Conservation (phyloP, 2,113 vertebrate species). For the Dipodomys ordii region DNA sequence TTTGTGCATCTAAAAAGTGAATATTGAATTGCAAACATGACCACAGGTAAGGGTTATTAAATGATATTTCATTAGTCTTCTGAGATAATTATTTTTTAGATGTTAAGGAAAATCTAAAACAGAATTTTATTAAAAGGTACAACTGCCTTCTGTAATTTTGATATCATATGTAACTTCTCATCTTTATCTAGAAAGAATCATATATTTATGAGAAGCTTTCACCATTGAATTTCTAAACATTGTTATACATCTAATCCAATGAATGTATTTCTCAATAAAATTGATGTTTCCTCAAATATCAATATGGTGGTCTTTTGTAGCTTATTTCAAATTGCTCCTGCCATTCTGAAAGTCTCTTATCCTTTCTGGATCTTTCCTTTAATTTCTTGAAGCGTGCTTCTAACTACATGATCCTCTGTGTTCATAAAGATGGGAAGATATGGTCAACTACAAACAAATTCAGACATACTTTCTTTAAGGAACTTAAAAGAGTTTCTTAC, state of each 20-base stretch:
- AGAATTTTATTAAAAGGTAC: neutral
- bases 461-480: no score
- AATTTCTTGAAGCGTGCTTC: no score
- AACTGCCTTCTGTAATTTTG: neutral
- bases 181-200: neutral
- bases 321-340: no score
- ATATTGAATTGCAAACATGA: neutral
- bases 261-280: no score
- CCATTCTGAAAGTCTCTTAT: no score
- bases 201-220: no score
- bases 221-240: no score
- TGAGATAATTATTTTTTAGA: neutral
- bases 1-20: neutral
- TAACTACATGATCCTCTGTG: neutral
- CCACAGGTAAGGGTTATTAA: neutral
- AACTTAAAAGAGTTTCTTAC: neutral
- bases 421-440: neutral
- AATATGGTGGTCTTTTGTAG: no score
- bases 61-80: neutral
- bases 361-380: no score
- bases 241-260: no score
- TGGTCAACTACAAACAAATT: fast-evolving
- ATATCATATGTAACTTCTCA: neutral
- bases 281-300: no score
- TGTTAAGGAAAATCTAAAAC: neutral